Evolutionary conservation across 1,140 invertebrate genomes (phyloP).

Genomic region (Listronotus oregonensis): DNA sequence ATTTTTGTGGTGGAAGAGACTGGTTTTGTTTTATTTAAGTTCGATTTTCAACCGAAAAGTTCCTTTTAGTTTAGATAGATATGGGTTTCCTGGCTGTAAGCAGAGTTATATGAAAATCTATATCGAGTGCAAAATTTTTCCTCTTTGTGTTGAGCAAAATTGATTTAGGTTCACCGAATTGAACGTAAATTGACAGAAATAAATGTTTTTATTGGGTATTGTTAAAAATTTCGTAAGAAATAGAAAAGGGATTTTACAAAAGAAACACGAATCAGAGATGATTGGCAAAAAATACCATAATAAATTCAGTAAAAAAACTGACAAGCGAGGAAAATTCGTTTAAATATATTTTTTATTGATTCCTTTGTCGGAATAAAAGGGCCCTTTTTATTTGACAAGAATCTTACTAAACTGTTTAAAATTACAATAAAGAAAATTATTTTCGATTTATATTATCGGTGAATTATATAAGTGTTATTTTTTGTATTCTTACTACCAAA

Average conservation of each 20-base stretch:
- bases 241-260: conserved; percentile 3
- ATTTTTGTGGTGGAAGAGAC: conserved; percentile 26
- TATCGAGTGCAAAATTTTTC: conserved; percentile 29
- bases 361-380: no score
- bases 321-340: no score
- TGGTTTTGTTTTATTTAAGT: conserved; percentile 29
- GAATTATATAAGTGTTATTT: no score
- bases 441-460: no score
- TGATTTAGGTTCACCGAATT: conserved; percentile 33
- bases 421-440: no score
- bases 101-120: conserved; percentile 27
- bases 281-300: conserved; percentile 1
- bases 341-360: no score
- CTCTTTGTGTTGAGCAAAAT: conserved; percentile 24
- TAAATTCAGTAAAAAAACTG: no score
- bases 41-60: conserved; percentile 26
- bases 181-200: conserved; percentile 31
- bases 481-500: no score
- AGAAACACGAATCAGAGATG: neutral
- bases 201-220: conserved; percentile 25
- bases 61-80: conserved; percentile 27
- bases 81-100: conserved; percentile 14
- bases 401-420: no score
- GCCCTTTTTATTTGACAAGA: no score
- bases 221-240: neutral